Conservation (phyloP, 2,888 invertebrate genomes). For the Apoda limacodes region DNA sequence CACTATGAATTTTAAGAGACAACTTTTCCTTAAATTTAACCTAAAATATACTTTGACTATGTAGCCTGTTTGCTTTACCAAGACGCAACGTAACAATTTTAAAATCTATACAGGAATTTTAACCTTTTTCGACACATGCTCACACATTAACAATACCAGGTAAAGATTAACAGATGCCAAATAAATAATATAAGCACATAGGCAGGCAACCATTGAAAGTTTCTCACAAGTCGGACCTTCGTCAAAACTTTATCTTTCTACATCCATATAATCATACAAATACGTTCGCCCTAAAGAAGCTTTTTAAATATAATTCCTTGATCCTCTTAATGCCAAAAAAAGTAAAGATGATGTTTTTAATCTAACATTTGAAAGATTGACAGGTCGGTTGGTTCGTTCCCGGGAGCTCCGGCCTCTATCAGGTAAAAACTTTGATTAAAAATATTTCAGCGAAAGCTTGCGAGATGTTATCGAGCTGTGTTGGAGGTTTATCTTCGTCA, state of each 20-base stretch:
- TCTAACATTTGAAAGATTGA: constrained; percentile 67
- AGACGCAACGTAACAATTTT: too few relatives aligned
- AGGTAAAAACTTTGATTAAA: constrained; percentile 68
- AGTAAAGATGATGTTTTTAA: constrained; percentile 63
- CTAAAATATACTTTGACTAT: too few relatives aligned
- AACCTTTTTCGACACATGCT: too few relatives aligned
- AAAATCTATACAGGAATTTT: too few relatives aligned
- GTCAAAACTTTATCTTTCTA: constrained; percentile 65
- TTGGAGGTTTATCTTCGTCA: constrained; percentile 3
- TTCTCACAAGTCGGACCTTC: constrained; percentile 36
- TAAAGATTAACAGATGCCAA: too few relatives aligned
- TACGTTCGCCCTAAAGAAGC: constrained; percentile 32
- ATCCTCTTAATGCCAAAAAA: constrained; percentile 62
- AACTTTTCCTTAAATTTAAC: too few relatives aligned
- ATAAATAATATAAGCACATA: neutral
- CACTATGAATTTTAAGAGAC: too few relatives aligned
- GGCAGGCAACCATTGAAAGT: neutral
- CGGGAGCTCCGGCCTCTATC: constrained; percentile 40
- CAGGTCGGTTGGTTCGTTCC: constrained; percentile 61
- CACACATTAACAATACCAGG: too few relatives aligned
- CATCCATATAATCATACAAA: constrained; percentile 62
- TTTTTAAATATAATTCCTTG: constrained; percentile 50
- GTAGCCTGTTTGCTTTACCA: too few relatives aligned
- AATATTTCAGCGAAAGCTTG: constrained; percentile 60
- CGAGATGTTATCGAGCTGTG: constrained; percentile 30